Conservation (phyloP, 2,797 vertebrate species). For the Sebastes hubbsi region DNA sequence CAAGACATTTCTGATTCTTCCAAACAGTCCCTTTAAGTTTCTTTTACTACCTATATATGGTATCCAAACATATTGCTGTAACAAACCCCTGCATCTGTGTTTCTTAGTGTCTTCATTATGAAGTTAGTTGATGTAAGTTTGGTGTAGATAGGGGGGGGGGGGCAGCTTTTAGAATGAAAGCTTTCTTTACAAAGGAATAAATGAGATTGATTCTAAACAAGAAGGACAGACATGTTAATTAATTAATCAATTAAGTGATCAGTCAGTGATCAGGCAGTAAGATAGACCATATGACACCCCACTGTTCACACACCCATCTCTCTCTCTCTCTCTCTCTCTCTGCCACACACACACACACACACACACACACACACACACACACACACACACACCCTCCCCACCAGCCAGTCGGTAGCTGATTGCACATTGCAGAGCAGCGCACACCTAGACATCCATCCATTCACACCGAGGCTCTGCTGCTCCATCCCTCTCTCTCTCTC, state of each 20-base stretch:
- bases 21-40: too few relatives aligned
- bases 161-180: background rate
- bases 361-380: too few relatives aligned
- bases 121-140: too few relatives aligned
- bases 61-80: background rate
- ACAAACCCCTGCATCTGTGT: too few relatives aligned
- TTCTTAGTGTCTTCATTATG: too few relatives aligned
- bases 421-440: slow-evolving; percentile 39
- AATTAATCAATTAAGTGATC: background rate
- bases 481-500: slow-evolving; percentile 18
- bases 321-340: too few relatives aligned
- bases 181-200: background rate
- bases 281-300: too few relatives aligned
- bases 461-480: slow-evolving; percentile 20
- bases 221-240: background rate
- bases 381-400: background rate
- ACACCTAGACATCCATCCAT: slow-evolving; percentile 33
- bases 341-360: too few relatives aligned
- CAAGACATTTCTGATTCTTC: too few relatives aligned
- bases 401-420: background rate
- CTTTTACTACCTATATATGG: background rate
- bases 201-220: background rate
- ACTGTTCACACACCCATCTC: background rate
- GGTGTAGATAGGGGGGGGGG: background rate
- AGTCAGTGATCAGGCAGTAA: background rate